These are phyloP conservation scores for Caenorhabditis sp. DNA, from an alignment of 2,888 invertebrate species.

Conservation along the genomic window DNA sequence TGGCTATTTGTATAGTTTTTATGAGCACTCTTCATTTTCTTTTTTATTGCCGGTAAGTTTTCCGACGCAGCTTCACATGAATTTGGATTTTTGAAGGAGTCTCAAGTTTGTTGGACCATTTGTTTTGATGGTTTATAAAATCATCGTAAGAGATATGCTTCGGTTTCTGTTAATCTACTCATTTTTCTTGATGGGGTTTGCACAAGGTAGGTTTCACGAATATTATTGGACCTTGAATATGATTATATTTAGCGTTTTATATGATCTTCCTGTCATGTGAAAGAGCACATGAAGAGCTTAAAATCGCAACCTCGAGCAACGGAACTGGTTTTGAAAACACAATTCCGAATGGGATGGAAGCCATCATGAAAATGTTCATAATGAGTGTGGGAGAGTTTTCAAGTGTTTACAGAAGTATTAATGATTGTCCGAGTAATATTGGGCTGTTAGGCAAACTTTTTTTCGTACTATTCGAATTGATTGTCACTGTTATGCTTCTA, in stretches of 20 bases:
- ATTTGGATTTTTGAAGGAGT: conserved; percentile 77
- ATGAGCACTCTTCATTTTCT: conserved; percentile 59
- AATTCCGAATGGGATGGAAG: conserved; percentile 71
- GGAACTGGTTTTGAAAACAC: conserved; percentile 56
- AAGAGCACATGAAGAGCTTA: conserved; percentile 46
- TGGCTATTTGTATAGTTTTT: conserved; percentile 53
- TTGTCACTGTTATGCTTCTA: conserved; percentile 90
- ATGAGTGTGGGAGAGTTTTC: conserved; percentile 97
- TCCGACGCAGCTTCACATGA: not conserved
- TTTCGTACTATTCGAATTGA: conserved; percentile 94
- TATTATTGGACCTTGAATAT: not conserved
- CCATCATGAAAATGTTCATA: conserved; percentile 95
- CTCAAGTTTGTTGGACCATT: conserved; percentile 98
- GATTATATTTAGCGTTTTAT: conserved; percentile 76
- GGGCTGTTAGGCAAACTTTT: conserved; percentile 73
- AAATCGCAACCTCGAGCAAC: conserved; percentile 17
- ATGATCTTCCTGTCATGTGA: conserved; percentile 84
- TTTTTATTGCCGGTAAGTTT: conserved; percentile 55
- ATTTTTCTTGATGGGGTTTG: conserved; percentile 94
- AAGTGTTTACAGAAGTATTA: conserved; percentile 90
- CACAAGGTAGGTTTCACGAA: conserved; percentile 78
- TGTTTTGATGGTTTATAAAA: conserved; percentile 99
- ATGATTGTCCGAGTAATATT: conserved; percentile 73
- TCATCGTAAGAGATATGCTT: conserved; percentile 93
- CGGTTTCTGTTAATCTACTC: conserved; percentile 93